Evolutionary conservation across 2,113 vertebrate species (phyloP), one percentile per base, ranked within the genome.

Genomic region (Carassius auratus): DNA sequence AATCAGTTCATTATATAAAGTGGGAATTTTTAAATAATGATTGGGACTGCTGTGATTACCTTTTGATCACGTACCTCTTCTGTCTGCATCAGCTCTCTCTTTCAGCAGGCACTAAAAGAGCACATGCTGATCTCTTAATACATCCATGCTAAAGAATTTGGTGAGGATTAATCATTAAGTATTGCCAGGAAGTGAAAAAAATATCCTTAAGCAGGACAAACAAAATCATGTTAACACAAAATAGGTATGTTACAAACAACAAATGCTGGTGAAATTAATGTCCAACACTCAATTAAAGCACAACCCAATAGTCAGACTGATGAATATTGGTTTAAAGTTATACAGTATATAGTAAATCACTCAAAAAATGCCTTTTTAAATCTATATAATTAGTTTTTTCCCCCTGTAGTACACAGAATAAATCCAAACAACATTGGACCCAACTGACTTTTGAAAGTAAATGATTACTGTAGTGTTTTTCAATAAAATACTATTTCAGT

Each of bases 1-100:
- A 76, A 36, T 57, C 66, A 66, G 68, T 80, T 84, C 48, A 85
- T 85, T 87, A 87, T 69, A 87, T 81, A 48, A 62, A 55, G 45
- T 33, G 59, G 64, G 30, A 19, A 23, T 57, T 21, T 36, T 80
- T 66, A 68, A 81, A 52, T 84, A 36, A 84, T 81, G 66, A 48
- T 36, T 4, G 48, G 48, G 42, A 74, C 68, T 64, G 68, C 68
- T 52, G 57, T 61, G 50, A 81, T 85, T 76, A 50, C 59, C 69
- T 69, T 78, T 76, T 85, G 71, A 85, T 76, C 59, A 57, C 81
- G 42, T 13, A 36, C 36, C 66, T 78, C 64, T 73, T 74, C 66
- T 61, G 64, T 85, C 42, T 76, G 71, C 23, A 66, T 50, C 21
- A 83, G 30, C 50, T 76, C 9, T 26, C 59, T 80, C 42, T 61